Evolutionary conservation across 2,797 vertebrate genomes (phyloP).

Genomic region (Enteromius fasciolatus): DNA sequence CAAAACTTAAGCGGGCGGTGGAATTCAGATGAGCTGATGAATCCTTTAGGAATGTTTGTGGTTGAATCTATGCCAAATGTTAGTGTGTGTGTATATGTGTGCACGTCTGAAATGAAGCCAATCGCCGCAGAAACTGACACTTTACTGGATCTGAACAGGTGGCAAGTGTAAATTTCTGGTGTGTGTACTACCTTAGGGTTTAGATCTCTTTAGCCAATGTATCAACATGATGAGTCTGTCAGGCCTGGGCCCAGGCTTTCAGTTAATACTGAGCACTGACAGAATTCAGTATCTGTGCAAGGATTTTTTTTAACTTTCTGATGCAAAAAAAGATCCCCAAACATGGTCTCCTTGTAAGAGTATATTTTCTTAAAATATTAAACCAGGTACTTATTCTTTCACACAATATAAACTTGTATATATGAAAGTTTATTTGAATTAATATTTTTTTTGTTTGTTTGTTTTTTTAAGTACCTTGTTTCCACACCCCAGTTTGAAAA

Average conservation of each 20-base stretch:
- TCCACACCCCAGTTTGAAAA: too few relatives aligned
- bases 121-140: slow-evolving; percentile 30
- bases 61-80: slow-evolving; percentile 60
- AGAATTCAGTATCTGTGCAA: neutral
- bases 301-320: neutral
- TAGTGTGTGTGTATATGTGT: slow-evolving; percentile 43
- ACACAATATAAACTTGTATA: neutral
- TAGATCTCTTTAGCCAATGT: slow-evolving; percentile 18
- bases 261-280: neutral
- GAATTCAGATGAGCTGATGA: slow-evolving; percentile 61
- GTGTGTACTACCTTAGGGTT: slow-evolving; percentile 14
- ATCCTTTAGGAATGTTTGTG: slow-evolving; percentile 61
- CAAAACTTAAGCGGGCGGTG: slow-evolving; percentile 59
- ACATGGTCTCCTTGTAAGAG: neutral
- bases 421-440: neutral
- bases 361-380: neutral
- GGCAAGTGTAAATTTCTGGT: slow-evolving; percentile 6
- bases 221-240: neutral
- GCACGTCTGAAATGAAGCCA: slow-evolving; percentile 35
- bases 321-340: neutral
- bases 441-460: too few relatives aligned
- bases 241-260: neutral
- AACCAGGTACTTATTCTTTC: neutral
- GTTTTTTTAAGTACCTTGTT: too few relatives aligned
- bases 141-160: slow-evolving; percentile 35